Evolutionary conservation across 2,888 invertebrate genomes (phyloP).

Genomic region (Adineta ricciae): DNA sequence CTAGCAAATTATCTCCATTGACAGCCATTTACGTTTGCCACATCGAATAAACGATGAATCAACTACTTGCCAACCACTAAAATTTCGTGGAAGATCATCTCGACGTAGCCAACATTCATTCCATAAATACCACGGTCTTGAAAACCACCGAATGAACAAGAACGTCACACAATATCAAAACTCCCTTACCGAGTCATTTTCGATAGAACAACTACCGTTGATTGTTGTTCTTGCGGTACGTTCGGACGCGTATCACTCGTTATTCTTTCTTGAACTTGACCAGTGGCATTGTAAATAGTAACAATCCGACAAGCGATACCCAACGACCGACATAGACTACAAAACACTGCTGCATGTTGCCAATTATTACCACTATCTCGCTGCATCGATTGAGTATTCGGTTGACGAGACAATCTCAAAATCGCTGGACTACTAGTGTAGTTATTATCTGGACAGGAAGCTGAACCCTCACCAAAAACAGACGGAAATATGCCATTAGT

Average conservation of each 20-base stretch:
- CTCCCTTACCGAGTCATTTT: background rate
- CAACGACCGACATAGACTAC: background rate
- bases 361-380: background rate
- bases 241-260: background rate
- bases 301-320: conserved; percentile 17
- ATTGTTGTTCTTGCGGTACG: background rate
- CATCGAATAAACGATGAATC: background rate
- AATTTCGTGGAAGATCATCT: background rate
- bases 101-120: background rate
- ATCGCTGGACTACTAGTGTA: background rate
- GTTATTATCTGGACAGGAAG: background rate
- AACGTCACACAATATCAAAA: no score
- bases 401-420: background rate
- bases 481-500: background rate
- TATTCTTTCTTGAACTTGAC: background rate
- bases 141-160: background rate
- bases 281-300: background rate
- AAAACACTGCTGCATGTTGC: background rate
- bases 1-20: no score
- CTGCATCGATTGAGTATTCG: background rate
- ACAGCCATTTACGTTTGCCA: background rate
- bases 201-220: no score
- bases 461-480: background rate
- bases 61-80: background rate
- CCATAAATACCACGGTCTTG: background rate